Base-by-base conservation (phyloP, 2,113 vertebrate genomes). In the Misgurnus mizolepis region DNA sequence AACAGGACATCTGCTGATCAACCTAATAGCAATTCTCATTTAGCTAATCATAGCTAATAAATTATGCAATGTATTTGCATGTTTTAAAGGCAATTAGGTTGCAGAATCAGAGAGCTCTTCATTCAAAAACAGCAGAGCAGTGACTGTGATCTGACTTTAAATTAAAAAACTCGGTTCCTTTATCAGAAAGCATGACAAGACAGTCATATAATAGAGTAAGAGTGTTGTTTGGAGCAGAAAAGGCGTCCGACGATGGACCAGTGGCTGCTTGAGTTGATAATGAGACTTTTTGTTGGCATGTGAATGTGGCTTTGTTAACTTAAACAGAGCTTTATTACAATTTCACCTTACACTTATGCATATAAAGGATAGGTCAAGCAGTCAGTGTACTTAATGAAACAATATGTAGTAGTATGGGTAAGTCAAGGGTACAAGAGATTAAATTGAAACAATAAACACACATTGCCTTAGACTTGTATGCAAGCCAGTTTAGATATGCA, bases 31-130 rank as follows among this genome's bases (percentile, higher is more conserved):
- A 7, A 56, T 77, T 84, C 14, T 14, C 49, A 11, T 70, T 83
- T 72, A 22, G 22, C 22, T 22, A 22, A 22, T 22, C 22, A 22
- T 34, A 61, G 22, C 60, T 82, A 58, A 66, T 82, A 84, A 88
- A 85, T 85, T 85, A 88, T 82, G 79, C 80, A 88, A 22, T 43
- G 12, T 80, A 80, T 83, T 83, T 79, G 62, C 77, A 80, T 76
- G 75, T 79, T 82, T 68, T 71, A 66, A 72, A 77, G 78, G 73
- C 81, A 83, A 88, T 86, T 86, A 81, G 69, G 78, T 53, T 76
- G 40, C 55, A 66, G 62, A 77, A 41, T 27, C 12, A 27, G 22
- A 66, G 34, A 78, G 67, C 18, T 55, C 62, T 66, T 77, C 62
- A 41, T 66, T 77, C 61, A 39, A 80, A 76, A 56, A 15, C 41